phyloP scores from a whole-genome alignment of 2,113 vertebrate genomes.

The Chaetorhynchus papuensis region DNA sequence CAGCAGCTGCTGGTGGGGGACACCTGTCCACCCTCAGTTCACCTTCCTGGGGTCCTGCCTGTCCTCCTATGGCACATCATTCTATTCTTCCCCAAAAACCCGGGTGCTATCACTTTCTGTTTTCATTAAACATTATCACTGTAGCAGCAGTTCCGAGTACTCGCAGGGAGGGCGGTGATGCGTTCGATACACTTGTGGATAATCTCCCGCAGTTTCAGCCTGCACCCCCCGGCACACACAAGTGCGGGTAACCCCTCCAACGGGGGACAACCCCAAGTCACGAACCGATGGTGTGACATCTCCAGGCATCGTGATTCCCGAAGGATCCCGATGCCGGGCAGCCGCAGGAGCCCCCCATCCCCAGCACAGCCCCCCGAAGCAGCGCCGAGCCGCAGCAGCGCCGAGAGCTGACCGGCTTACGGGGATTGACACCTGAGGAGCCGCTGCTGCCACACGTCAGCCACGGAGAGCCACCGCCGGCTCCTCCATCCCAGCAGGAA shows the following conservation, averaged over 20 bases:
- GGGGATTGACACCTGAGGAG: not conserved
- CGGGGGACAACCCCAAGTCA: not conserved
- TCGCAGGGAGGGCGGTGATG: not conserved
- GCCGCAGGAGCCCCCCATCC: not conserved
- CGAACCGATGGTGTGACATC: rapidly evolving
- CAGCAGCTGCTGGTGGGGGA: rapidly evolving
- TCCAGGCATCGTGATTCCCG: rapidly evolving
- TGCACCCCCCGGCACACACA: not conserved
- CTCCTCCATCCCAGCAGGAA: not conserved
- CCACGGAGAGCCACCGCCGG: not conserved
- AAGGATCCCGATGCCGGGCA: not conserved
- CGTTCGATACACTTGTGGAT: not conserved
- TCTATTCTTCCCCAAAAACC: rapidly evolving
- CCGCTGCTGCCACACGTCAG: not conserved
- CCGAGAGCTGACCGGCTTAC: not conserved
- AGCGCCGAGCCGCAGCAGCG: not conserved
- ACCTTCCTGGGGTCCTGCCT: not conserved
- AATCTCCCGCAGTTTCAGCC: not conserved
- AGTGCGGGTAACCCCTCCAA: not conserved
- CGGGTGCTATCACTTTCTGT: not conserved
- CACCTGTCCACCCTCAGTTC: rapidly evolving
- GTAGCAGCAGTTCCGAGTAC: not conserved
- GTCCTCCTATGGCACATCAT: not conserved
- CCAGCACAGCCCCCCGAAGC: not conserved
- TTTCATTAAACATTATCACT: not conserved